phyloP scores from a whole-genome alignment of 2,797 vertebrate species.

The Nannoperca obscura region DNA sequence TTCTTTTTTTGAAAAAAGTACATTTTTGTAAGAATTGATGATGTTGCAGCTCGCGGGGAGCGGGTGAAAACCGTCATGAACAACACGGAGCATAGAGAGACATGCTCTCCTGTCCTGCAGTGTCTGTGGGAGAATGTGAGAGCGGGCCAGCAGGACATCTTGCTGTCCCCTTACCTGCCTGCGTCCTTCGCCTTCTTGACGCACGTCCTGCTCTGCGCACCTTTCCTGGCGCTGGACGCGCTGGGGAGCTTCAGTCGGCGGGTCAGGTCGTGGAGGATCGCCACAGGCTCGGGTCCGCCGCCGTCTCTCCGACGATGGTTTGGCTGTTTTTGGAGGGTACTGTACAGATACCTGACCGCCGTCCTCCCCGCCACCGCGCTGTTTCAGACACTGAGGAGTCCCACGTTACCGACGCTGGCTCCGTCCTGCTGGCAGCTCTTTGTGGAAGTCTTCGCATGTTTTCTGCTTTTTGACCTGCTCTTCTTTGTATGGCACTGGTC shows the following conservation, averaged over 20 bases:
- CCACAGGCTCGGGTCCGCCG: slow-evolving; percentile 29
- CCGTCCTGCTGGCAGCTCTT: slow-evolving; percentile 72
- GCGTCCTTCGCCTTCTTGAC: slow-evolving; percentile 70
- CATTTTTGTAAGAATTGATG: background rate
- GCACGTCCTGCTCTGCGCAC: slow-evolving; percentile 77
- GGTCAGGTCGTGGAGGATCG: slow-evolving; percentile 73
- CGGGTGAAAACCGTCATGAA: slow-evolving; percentile 38
- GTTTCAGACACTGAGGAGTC: slow-evolving; percentile 50
- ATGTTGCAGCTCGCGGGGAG: background rate
- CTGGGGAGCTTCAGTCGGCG: slow-evolving; percentile 53
- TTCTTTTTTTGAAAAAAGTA: background rate
- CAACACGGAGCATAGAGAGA: accelerated
- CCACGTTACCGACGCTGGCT: slow-evolving; percentile 56
- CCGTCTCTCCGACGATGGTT: slow-evolving; percentile 63
- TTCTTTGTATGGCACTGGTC: slow-evolving; percentile 80
- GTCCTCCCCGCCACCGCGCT: slow-evolving; percentile 75
- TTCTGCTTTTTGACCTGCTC: slow-evolving; percentile 82
- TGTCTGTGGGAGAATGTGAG: slow-evolving; percentile 73
- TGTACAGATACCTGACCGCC: slow-evolving; percentile 61
- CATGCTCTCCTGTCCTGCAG: slow-evolving; percentile 60
- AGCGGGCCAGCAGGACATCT: slow-evolving; percentile 18
- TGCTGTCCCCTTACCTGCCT: slow-evolving; percentile 69
- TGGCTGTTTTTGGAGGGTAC: slow-evolving; percentile 68
- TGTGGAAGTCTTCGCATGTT: slow-evolving; percentile 69
- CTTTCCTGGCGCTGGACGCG: slow-evolving; percentile 79